phyloP scores from a whole-genome alignment of 2,888 invertebrate species.

The Drosophila demipolita region DNA sequence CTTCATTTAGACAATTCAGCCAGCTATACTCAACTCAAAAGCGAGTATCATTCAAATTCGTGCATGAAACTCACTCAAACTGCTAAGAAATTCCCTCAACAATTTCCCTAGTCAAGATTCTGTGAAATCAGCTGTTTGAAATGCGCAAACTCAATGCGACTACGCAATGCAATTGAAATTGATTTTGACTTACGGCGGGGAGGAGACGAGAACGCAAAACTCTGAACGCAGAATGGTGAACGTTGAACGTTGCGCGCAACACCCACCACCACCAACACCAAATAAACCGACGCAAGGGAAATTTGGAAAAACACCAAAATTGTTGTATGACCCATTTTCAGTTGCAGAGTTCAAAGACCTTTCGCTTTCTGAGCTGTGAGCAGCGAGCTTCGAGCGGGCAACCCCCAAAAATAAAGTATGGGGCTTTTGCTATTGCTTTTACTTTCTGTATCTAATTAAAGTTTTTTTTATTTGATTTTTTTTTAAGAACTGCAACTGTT shows the following conservation, averaged over 20 bases:
- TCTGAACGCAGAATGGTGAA: neutral
- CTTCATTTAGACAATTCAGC: neutral
- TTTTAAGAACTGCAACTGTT: conserved; percentile 71
- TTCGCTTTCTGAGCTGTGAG: conserved; percentile 6
- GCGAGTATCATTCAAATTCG: conserved; percentile 38
- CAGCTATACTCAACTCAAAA: neutral
- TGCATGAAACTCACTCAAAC: conserved; percentile 34
- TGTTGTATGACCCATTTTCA: conserved; percentile 82
- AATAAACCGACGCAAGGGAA: conserved; percentile 46
- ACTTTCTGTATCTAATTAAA: conserved; percentile 71
- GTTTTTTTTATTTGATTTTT: neutral
- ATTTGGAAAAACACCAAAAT: conserved; percentile 46
- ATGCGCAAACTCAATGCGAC: conserved; percentile 77
- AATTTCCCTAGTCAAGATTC: neutral
- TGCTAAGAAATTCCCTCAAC: conserved; percentile 9
- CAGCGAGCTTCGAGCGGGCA: conserved; percentile 43
- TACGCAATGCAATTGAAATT: conserved; percentile 79
- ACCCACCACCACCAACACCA: conserved; percentile 50
- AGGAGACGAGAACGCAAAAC: conserved; percentile 13
- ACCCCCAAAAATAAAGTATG: conserved; percentile 59
- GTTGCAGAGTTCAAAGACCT: conserved; percentile 83
- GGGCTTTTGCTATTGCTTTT: conserved; percentile 61
- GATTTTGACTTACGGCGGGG: conserved; percentile 49
- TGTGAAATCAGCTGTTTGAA: conserved; percentile 63
- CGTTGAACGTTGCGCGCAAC: neutral